Evolutionary conservation across 2,888 invertebrate species (phyloP).

Genomic region (Criorhina ranunculi): DNA sequence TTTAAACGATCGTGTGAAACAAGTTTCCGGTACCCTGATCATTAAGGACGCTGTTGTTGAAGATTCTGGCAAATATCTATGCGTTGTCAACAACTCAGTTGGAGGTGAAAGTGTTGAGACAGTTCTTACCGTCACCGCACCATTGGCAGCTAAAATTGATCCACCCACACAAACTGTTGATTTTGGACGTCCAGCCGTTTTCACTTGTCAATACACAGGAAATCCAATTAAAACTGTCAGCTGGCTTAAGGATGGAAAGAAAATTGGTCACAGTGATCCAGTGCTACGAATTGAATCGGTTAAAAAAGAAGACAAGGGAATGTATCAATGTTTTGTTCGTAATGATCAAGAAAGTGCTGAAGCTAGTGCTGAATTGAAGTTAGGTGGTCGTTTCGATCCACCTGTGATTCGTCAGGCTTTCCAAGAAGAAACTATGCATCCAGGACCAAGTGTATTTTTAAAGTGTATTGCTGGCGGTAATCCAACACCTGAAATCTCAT

Average conservation of each 20-base stretch:
- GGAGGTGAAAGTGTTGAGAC: conserved; percentile 97
- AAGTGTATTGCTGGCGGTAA: conserved; percentile 97
- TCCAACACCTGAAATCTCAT: conserved; percentile 96
- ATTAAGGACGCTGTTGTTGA: conserved; percentile 95
- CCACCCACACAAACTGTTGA: conserved; percentile 96
- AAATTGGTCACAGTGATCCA: conserved; percentile 92
- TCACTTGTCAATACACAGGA: conserved; percentile 95
- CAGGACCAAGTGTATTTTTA: conserved; percentile 94
- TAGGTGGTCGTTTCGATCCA: conserved; percentile 96
- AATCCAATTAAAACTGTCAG: conserved; percentile 96
- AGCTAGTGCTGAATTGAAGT: conserved; percentile 95
- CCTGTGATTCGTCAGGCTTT: conserved; percentile 95
- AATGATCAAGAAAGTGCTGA: conserved; percentile 97
- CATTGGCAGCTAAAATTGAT: conserved; percentile 93
- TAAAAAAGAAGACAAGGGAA: conserved; percentile 97
- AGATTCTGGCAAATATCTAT: conserved; percentile 97
- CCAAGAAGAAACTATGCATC: conserved; percentile 94
- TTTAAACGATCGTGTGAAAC: conserved; percentile 94
- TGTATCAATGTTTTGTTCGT: conserved; percentile 98
- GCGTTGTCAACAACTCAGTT: conserved; percentile 97
- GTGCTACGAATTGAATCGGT: conserved; percentile 94
- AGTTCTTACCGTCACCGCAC: conserved; percentile 95
- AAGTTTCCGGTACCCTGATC: conserved; percentile 96
- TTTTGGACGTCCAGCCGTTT: conserved; percentile 95
- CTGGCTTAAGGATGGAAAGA: conserved; percentile 97